phyloP scores from a whole-genome alignment of 2,888 invertebrate genomes.

The Plemyria rubiginata region DNA sequence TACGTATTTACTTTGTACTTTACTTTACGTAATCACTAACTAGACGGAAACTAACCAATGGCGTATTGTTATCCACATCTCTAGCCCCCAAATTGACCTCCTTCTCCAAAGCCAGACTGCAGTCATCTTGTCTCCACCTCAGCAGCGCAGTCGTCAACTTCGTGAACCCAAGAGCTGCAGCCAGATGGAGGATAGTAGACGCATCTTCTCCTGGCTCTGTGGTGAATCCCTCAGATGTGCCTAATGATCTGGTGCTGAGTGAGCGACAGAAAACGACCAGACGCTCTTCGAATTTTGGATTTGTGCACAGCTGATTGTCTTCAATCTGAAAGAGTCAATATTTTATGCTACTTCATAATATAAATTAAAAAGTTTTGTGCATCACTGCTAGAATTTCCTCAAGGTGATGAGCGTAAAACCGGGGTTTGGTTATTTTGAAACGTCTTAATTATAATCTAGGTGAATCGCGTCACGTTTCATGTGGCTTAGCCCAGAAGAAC shows the following conservation, averaged over 20 bases:
- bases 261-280: slow-evolving; percentile 93
- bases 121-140: slow-evolving; percentile 95
- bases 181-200: slow-evolving; percentile 94
- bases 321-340: slow-evolving; percentile 75
- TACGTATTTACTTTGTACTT: too few species aligned
- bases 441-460: too few species aligned
- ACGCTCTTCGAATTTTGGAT: slow-evolving; percentile 93
- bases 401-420: too few species aligned
- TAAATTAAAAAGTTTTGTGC: background rate
- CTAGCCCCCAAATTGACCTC: slow-evolving; percentile 96
- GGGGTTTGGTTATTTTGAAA: too few species aligned
- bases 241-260: slow-evolving; percentile 83
- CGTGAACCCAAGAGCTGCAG: slow-evolving; percentile 95
- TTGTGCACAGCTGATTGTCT: slow-evolving; percentile 86
- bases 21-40: too few species aligned
- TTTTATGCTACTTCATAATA: background rate
- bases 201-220: slow-evolving; percentile 76
- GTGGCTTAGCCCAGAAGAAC: too few species aligned
- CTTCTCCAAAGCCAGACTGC: slow-evolving; percentile 92
- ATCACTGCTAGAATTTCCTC: background rate
- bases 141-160: slow-evolving; percentile 93
- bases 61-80: slow-evolving; percentile 95
- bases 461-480: too few species aligned
- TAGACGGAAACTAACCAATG: slow-evolving; percentile 87
- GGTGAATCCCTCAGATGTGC: slow-evolving; percentile 84